Percentiles rank a stretch among this genome's conserved stretches.
Evolutionary conservation across 2,888 invertebrate genomes (phyloP).

Genomic region (Zele albiditarsus): DNA sequence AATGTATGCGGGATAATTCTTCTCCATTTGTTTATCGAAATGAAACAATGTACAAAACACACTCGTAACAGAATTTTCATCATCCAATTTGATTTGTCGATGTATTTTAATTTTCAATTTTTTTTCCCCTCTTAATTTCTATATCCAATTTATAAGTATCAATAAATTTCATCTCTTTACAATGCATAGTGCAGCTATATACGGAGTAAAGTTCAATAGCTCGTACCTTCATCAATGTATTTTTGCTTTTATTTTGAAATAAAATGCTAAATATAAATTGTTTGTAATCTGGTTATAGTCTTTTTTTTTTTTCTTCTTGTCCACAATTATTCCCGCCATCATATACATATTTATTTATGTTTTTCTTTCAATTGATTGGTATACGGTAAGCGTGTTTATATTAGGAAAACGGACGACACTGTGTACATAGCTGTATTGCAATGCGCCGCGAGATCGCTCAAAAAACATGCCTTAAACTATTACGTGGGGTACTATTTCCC

Average conservation of each 20-base stretch:
- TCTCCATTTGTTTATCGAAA: slow-evolving; percentile 18
- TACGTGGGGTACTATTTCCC: slow-evolving; percentile 26
- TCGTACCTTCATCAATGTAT: neutral
- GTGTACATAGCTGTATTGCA: slow-evolving; percentile 30
- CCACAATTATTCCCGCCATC: neutral
- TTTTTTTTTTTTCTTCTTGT: neutral
- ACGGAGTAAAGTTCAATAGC: neutral
- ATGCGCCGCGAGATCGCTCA: slow-evolving; percentile 26
- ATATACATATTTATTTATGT: neutral
- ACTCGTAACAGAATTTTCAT: slow-evolving; percentile 14
- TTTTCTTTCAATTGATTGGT: neutral
- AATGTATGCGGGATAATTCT: neutral
- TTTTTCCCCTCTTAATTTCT: slow-evolving; percentile 20
- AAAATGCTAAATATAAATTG: neutral
- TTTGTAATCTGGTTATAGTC: neutral
- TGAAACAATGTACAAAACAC: slow-evolving; percentile 29
- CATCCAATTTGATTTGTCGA: slow-evolving; percentile 21
- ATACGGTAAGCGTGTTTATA: neutral
- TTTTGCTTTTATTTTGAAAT: neutral
- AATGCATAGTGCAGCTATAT: slow-evolving; percentile 22
- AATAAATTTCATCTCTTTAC: slow-evolving; percentile 42
- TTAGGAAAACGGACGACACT: slow-evolving; percentile 30
- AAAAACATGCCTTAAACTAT: slow-evolving; percentile 39
- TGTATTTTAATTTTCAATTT: slow-evolving; percentile 17
- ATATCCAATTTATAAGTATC: slow-evolving; percentile 16